Conservation (phyloP, 30 jellyfish, hydroid and myxozoan species). For the Sanderia malayensis region DNA sequence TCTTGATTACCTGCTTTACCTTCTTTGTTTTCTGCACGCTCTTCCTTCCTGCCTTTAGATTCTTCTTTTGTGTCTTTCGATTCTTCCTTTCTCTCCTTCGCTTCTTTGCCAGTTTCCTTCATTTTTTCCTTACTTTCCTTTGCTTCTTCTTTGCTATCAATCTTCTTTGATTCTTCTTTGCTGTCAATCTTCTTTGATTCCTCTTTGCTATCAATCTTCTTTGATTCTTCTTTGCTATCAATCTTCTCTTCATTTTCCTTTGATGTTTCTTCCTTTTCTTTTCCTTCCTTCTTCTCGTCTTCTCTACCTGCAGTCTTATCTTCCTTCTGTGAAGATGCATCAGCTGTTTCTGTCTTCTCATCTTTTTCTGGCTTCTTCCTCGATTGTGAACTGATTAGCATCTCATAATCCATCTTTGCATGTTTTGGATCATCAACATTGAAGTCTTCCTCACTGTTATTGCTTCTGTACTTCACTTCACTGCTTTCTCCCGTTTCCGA, state of each 20-base stretch:
- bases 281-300: neutral
- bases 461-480: too few relatives aligned
- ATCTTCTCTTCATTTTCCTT: neutral
- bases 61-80: neutral
- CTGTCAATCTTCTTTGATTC: neutral
- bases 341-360: neutral
- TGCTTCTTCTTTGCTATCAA: neutral
- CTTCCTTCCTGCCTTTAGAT: conserved; percentile 1
- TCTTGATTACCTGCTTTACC: neutral
- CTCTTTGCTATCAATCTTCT: neutral
- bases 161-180: neutral
- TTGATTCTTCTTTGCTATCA: neutral
- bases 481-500: too few relatives aligned
- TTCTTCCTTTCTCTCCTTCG: conserved; percentile 1
- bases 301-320: neutral
- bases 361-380: conserved; percentile 1
- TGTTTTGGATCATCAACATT: too few relatives aligned
- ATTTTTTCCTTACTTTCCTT: neutral
- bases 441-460: too few relatives aligned
- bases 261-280: neutral
- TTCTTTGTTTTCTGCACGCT: neutral
- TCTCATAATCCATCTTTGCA: neutral
- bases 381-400: neutral
- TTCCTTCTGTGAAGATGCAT: neutral
- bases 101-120: conserved; percentile 1